Conservation (phyloP, 2,113 vertebrate species). For the Anolis carolinensis region DNA sequence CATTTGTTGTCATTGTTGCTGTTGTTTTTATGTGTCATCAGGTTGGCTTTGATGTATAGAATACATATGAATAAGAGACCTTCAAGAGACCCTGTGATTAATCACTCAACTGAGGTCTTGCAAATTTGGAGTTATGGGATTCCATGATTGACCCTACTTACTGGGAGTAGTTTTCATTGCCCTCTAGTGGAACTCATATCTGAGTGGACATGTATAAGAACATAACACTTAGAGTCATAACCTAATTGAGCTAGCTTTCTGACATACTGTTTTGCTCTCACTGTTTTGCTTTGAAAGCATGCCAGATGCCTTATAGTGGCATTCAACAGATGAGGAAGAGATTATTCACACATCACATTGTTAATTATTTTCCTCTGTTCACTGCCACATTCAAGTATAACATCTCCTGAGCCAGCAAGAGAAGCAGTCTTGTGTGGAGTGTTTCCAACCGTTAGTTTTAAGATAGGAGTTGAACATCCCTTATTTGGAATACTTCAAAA, state of each 20-base stretch:
- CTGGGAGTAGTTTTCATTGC: background rate
- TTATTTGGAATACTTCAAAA: no score
- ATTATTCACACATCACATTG: background rate
- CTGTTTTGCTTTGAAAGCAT: background rate
- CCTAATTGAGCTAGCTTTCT: background rate
- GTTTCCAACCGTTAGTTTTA: background rate
- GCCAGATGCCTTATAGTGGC: background rate
- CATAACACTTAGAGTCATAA: background rate
- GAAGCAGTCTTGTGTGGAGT: background rate
- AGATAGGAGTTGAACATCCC: no score
- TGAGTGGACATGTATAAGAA: background rate
- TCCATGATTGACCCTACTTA: background rate
- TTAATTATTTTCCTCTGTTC: conserved; percentile 7
- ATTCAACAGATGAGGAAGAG: conserved; percentile 6
- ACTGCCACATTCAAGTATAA: background rate
- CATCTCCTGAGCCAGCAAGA: background rate
- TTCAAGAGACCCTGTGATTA: no score
- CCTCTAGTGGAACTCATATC: background rate
- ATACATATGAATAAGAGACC: no score
- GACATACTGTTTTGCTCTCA: background rate
- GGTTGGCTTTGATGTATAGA: no score
- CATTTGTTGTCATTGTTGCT: no score
- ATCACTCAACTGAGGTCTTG: no score
- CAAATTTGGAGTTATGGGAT: no score
- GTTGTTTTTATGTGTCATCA: no score